Percentiles rank a stretch among this genome's conserved stretches.
Evolutionary conservation across 2,113 vertebrate genomes (phyloP).

Genomic region (Thamnophis sirtalis): DNA sequence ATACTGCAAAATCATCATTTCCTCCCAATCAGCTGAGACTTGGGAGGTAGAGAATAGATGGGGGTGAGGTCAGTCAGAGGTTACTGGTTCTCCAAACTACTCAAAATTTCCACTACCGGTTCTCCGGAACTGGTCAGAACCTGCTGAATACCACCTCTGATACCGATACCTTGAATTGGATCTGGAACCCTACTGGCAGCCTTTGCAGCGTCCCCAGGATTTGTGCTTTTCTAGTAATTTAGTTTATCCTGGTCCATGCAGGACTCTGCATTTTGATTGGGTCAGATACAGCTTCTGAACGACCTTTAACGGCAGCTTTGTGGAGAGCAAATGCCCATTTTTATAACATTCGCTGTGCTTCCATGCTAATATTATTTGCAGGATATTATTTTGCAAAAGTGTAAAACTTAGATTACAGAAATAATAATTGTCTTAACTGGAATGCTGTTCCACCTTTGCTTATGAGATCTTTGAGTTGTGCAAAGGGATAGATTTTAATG

Average conservation of each 20-base stretch:
- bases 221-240: neutral
- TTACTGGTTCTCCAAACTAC: too few species aligned
- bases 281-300: neutral
- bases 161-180: neutral
- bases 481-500: neutral
- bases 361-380: neutral
- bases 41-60: too few species aligned
- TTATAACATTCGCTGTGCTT: neutral
- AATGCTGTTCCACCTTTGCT: neutral
- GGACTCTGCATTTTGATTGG: neutral
- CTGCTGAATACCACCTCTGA: too few species aligned
- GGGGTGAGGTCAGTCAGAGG: too few species aligned
- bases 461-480: neutral
- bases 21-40: too few species aligned
- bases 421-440: neutral
- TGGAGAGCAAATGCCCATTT: neutral
- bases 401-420: neutral
- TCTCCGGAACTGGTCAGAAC: too few species aligned
- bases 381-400: neutral
- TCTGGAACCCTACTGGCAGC: neutral
- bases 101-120: too few species aligned
- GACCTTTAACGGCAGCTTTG: neutral
- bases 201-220: neutral
- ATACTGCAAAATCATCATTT: too few species aligned
- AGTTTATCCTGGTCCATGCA: neutral